Evolutionary conservation across 1,140 invertebrate genomes (phyloP), one percentile per base, ranked within the genome.

Genomic region (Hormaphis cornu): DNA sequence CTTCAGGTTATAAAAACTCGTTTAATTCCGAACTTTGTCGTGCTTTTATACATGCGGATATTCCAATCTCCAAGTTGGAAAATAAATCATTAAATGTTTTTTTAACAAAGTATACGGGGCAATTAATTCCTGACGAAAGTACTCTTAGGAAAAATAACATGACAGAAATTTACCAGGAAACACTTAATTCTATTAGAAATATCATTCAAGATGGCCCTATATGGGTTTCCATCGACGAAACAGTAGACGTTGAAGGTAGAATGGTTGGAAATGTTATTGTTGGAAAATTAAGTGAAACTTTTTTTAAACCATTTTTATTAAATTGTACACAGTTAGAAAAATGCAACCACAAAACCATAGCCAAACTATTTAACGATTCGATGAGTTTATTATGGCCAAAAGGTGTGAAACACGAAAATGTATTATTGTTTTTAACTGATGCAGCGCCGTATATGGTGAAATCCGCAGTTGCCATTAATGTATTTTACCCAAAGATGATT

Each of bases 401-500:
- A 52, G n/a, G 48, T 52, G 48, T 52, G 6, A 8, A n/a, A 10
- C n/a, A 42, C 40, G 9, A 9, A 42, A 9, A 42, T 10, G 40
- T 42, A n/a, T 42, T 42, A 10, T n/a, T 42, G 40, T 42, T 42
- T 42, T 9, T 42, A 9, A 42, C 40, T 42, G 40, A 42, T 42
- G 40, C 40, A n/a, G 40, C 40, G n/a, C 40, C 40, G n/a, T 42
- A 42, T 42, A 48, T 48, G 46, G 4, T 52, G 7, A 52, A 52
- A 52, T 24, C n/a, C 26, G 48, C 48, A 24, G 26, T 24, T 3
- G 48, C 48, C 20, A 22, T 52, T 18, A 22, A 28, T 22, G 26
- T 52, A 24, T 52, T 52, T 22, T 52, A 52, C 26, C 48, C 71
- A 5, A 72, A 73, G 26, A 52, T 75, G 28, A 42, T 75, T 46